phyloP scores from a whole-genome alignment of 1,140 invertebrate species.

The Pogonognathellus flavescens region DNA sequence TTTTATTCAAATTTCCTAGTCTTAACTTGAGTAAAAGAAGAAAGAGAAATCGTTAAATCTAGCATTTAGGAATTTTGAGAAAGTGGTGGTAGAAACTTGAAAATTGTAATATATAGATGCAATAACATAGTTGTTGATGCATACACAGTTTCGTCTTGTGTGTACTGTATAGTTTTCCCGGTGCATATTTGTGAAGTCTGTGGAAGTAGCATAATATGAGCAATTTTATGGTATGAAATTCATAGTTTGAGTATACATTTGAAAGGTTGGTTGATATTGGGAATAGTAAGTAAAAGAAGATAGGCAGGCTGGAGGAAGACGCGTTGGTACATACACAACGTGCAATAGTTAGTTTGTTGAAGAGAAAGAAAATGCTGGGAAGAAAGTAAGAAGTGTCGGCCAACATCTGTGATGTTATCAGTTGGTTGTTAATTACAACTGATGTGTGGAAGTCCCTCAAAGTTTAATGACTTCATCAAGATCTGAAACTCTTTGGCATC shows the following conservation, averaged over 20 bases:
- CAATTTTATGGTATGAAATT: background rate
- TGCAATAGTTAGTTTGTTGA: background rate
- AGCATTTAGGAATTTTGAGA: too few relatives aligned
- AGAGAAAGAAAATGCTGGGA: conserved; percentile 16
- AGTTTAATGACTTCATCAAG: conserved; percentile 68
- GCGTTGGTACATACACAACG: background rate
- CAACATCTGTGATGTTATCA: conserved; percentile 66
- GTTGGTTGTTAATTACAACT: conserved; percentile 67
- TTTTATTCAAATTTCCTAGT: too few relatives aligned
- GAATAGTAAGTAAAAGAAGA: background rate
- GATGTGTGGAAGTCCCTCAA: conserved; percentile 66
- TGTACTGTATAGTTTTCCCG: too few relatives aligned
- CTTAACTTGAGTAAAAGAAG: too few relatives aligned
- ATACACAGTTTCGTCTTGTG: too few relatives aligned
- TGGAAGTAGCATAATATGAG: too few relatives aligned
- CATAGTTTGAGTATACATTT: background rate
- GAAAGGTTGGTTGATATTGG: background rate
- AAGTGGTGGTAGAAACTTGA: too few relatives aligned
- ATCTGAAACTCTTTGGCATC: conserved; percentile 65
- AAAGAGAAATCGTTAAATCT: too few relatives aligned
- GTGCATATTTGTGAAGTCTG: too few relatives aligned
- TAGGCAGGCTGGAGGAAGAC: background rate
- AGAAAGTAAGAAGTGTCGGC: conserved; percentile 54
- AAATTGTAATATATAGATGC: too few relatives aligned
- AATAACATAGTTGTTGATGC: too few relatives aligned